A percentile compares a stretch with the other conserved stretches of the same genome.
These are phyloP conservation scores for Dicrostonyx torquatus DNA, from an alignment of 2,797 vertebrate genomes.

Conservation along the genomic window DNA sequence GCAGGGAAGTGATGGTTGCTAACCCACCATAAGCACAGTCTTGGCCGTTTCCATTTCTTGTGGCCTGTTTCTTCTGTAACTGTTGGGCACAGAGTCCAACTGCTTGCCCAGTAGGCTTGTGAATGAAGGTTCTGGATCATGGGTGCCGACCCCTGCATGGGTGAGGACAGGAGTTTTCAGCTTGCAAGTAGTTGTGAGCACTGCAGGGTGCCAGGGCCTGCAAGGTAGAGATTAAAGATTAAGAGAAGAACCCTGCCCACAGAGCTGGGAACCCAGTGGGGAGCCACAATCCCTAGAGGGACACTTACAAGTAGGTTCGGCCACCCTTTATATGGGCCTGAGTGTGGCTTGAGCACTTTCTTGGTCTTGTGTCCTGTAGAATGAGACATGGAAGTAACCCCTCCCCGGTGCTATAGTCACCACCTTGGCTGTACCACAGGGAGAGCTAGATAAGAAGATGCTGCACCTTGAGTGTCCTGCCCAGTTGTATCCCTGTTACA, in stretches of 20 bases:
- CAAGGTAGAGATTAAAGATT: neutral
- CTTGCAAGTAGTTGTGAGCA: neutral
- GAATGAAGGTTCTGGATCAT: neutral
- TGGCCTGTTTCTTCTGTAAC: fast-evolving
- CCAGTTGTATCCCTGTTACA: fast-evolving
- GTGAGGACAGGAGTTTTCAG: neutral
- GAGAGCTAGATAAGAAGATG: neutral
- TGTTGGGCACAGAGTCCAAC: neutral
- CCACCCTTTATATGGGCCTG: neutral
- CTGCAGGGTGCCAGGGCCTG: neutral
- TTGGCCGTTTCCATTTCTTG: fast-evolving
- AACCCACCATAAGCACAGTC: neutral
- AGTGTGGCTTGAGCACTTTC: neutral
- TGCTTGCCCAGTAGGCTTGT: neutral
- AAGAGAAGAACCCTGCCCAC: neutral
- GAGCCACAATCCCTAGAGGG: fast-evolving
- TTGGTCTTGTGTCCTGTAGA: neutral
- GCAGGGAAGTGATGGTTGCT: too few species aligned
- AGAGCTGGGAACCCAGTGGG: neutral
- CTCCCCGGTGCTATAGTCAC: neutral
- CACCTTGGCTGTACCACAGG: fast-evolving
- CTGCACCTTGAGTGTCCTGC: neutral
- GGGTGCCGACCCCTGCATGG: neutral
- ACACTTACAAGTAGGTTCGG: neutral
- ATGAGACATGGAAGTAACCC: fast-evolving